Evolutionary conservation across 2,797 vertebrate species (phyloP), one percentile per base, ranked within the genome.

Genomic region (Lepus townsendii): DNA sequence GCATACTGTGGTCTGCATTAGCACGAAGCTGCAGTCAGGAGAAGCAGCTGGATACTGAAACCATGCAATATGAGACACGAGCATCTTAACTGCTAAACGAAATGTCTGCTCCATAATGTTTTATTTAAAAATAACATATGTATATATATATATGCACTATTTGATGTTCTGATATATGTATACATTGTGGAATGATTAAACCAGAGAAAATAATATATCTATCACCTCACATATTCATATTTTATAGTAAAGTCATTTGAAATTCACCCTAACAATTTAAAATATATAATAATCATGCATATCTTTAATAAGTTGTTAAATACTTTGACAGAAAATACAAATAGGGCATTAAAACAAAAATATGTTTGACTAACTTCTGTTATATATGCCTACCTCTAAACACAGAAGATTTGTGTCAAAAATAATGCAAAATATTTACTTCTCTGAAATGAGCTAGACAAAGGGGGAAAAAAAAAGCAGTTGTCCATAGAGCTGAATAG

Each of bases 321-420:
- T 50, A 68, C 62, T 88, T 73, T 79, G 19, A 71, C 11, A 65
- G 14, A 89, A 68, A 92, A 52, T 17, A 50, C 50, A 94, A 94
- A 84, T 77, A 52, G 35, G 7, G 88, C 8, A 82, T 79, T 52
- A 80, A 52, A 3, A 52, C 0, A 71, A 7, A 73, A 79, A 22
- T 66, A 24, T 47, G 3, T 80, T 60, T 77, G 5, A 47, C 14
- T 82, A 0, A 69, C 38, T 77, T 78, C 11, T 24, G 78, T 9
- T 79, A 47, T n/a, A 27, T 60, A 71, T 65, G 13, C 13, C 2
- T 71, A 80, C 63, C 6, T 87, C 19, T 86, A 42, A 82, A 75
- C 7, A 16, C 0, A 26, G 24, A 83, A 52, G 11, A 2, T 60
- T 12, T 4, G 22, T 38, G 14, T 16, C 2, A 30, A 90, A 83